These are phyloP conservation scores for Formica aserva DNA, from an alignment of 2,888 invertebrate species.

Conservation along the genomic window DNA sequence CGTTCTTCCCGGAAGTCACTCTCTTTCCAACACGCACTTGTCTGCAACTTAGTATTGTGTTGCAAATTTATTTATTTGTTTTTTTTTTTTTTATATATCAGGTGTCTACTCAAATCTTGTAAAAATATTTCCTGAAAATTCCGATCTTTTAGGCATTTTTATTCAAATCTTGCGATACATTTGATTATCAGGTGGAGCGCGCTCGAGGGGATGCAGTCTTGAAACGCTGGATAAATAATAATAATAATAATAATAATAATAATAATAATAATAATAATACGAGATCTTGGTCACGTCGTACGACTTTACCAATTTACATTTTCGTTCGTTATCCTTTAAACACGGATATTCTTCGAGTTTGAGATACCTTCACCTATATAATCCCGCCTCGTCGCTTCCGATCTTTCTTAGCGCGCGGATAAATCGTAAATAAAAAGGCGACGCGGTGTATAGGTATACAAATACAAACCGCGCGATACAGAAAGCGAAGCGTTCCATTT, in stretches of 20 bases:
- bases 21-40: not conserved
- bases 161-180: not conserved
- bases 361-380: too few relatives aligned
- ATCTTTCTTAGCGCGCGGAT: not conserved
- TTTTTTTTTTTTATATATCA: too few relatives aligned
- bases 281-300: too few relatives aligned
- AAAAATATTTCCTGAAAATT: too few relatives aligned
- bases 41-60: not conserved
- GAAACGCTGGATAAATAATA: not conserved
- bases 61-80: not conserved
- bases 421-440: constrained; percentile 8
- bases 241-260: not conserved
- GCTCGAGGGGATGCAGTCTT: not conserved
- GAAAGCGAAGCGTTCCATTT: constrained; percentile 40
- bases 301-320: too few relatives aligned
- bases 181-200: not conserved
- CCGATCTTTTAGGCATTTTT: too few relatives aligned
- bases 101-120: too few relatives aligned
- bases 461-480: not conserved
- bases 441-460: not conserved
- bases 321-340: too few relatives aligned
- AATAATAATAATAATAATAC: not conserved
- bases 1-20: not conserved
- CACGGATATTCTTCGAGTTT: not conserved
- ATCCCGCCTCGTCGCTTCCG: not conserved